Evolutionary conservation across 2,113 vertebrate genomes (phyloP), one percentile per base, ranked within the genome.

Genomic region (Empidonax traillii): DNA sequence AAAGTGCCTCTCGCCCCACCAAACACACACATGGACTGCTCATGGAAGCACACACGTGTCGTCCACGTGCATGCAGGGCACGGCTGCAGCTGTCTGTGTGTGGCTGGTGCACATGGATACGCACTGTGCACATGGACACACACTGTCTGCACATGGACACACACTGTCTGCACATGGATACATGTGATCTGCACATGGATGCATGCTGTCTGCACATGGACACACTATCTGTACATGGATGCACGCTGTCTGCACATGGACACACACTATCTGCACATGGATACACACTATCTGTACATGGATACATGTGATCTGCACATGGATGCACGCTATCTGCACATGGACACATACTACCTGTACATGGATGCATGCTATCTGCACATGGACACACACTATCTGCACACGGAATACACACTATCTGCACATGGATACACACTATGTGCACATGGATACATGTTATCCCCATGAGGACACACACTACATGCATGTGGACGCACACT

Each of bases 1-100:
- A 30, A 27, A 47, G 25, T 1, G 9, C 52, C 30, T 41, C 41
- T 41, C 44, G 58, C 35, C 10, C 43, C 43, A 4, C 47, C 85
- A 30, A 14, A 8, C 75, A 49, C 37, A 3, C 10, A 1, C 20
- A 0, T 0, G 23, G 13, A 52, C 51, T 5, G 25, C 9, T 15
- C 20, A 2, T 7, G 31, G 12, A 12, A 39, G 41, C 6, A 35
- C 1, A 8, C 20, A 4, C 1, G 5, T 3, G 30, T 11, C 69
- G 35, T 8, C 44, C 43, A 27, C 47, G 2, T 0, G 28, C 14
- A 14, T 2, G 10, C 25, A 22, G 56, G 35, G 18, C 39, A 33
- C 0, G 0, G 12, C 39, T 17, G 69, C 33, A 46, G 72, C 22
- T 7, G 9, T 11, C 5, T 6, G n/a, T 10, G 51, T 10, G 43